These are phyloP conservation scores for Coelopa frigida DNA, from an alignment of 1,140 invertebrate genomes.

Conservation along the genomic window DNA sequence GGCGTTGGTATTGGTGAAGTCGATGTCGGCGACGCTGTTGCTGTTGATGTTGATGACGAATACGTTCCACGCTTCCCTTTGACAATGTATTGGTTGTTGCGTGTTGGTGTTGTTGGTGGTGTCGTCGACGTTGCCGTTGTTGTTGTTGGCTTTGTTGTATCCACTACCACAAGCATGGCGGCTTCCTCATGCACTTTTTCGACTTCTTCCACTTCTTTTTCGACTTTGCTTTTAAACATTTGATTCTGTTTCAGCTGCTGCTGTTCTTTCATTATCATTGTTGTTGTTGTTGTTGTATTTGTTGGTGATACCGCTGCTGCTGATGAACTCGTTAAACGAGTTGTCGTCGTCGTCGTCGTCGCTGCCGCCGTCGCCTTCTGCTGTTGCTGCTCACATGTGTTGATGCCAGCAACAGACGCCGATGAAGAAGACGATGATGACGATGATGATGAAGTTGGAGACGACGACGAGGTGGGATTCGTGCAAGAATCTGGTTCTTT, in stretches of 20 bases:
- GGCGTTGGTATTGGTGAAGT: not conserved
- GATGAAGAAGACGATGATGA: too few species aligned
- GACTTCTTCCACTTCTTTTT: not conserved
- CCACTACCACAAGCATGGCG: constrained; percentile 13
- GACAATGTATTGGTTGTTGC: too few species aligned
- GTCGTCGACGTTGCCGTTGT: not conserved
- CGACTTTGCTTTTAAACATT: not conserved
- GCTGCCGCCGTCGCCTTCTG: not conserved
- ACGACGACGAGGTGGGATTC: too few species aligned
- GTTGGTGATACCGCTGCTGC: constrained; percentile 2
- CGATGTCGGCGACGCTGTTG: not conserved
- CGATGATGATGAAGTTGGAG: too few species aligned
- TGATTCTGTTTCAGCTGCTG: not conserved
- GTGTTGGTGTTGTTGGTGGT: too few species aligned
- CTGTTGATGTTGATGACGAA: not conserved
- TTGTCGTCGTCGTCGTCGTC: constrained; percentile 2
- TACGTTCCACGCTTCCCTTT: too few species aligned
- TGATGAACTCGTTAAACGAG: constrained; percentile 7
- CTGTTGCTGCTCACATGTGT: constrained; percentile 1
- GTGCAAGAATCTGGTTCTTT: too few species aligned
- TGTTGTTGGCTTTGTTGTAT: too few species aligned
- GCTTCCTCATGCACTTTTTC: constrained; percentile 19
- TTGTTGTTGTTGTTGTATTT: constrained; percentile 8
- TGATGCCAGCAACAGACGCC: too few species aligned
- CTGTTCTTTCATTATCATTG: constrained; percentile 8